Evolutionary conservation across 2,888 invertebrate species (phyloP), one percentile per base, ranked within the genome.

Genomic region (Sepiola atlantica): DNA sequence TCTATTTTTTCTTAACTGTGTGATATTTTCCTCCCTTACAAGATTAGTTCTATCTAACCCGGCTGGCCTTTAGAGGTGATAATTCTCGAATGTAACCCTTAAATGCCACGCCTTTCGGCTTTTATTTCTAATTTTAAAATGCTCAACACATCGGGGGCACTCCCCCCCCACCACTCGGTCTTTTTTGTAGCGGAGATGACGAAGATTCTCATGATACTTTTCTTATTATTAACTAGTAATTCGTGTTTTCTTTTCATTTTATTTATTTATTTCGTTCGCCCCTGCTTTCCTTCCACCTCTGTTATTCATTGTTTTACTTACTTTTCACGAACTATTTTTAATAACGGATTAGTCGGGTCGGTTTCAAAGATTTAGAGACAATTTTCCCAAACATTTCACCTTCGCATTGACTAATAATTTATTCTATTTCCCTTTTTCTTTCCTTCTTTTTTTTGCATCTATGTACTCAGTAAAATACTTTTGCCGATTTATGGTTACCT

Each of bases 11-110:
- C 18, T n/a, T n/a, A n/a, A 12, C n/a, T 77, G n/a, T 16, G 32
- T n/a, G 77, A 77, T 16, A 28, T 77, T 77, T 77, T 77, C 77
- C 77, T n/a, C n/a, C 16, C n/a, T 18, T n/a, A n/a, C n/a, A 18
- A 77, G 32, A n/a, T 77, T n/a, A n/a, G n/a, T 77, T n/a, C 77
- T 77, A 77, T 77, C 77, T 77, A 32, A 77, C 77, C 77, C 77
- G n/a, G n/a, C 14, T 77, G 77, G 2, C 77, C 77, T 77, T 77
- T 77, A n/a, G 77, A 12, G 16, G 77, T 77, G 77, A 77, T 77
- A 77, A 77, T 77, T n/a, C 77, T 77, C 32, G n/a, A 32, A 32
- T 77, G 10, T 77, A n/a, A 77, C 77, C 77, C 77, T 77, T 18
- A 32, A 77, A 77, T n/a, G 77, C 77, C 77, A 77, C 77, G 77